Evolutionary conservation across 2,113 vertebrate genomes (phyloP).

Genomic region (Poecile atricapillus): DNA sequence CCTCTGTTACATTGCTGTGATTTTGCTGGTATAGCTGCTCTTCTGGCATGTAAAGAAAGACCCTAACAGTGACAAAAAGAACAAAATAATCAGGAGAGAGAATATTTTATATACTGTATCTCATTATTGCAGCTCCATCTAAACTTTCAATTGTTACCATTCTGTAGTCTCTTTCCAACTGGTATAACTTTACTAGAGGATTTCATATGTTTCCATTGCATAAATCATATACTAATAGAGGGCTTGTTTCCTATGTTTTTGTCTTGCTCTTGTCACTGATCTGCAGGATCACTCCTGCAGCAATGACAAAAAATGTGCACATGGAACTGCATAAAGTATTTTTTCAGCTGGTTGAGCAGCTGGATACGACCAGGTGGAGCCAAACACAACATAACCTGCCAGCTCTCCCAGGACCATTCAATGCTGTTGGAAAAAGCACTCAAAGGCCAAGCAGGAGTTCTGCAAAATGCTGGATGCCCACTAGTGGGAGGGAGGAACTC

Average conservation of each 20-base stretch:
- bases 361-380: not conserved
- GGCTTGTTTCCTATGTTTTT: not conserved
- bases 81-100: not conserved
- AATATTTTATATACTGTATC: not conserved
- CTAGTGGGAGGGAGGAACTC: not conserved
- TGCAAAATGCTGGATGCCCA: not conserved
- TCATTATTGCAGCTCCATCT: not conserved
- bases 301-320: rapidly evolving
- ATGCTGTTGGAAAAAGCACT: not conserved
- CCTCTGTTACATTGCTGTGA: not conserved
- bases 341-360: not conserved
- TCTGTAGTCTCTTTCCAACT: not conserved
- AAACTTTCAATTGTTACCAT: not conserved
- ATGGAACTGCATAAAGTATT: not conserved
- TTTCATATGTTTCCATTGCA: not conserved
- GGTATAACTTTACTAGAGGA: not conserved
- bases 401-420: not conserved
- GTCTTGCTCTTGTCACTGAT: not conserved
- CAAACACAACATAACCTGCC: not conserved
- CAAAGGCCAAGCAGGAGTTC: not conserved
- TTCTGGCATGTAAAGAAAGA: not conserved
- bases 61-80: not conserved
- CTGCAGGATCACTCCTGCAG: not conserved
- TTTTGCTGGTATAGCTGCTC: not conserved
- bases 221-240: not conserved